These are phyloP conservation scores for Drosophila lini DNA, from an alignment of 1,140 invertebrate species.

Conservation along the genomic window DNA sequence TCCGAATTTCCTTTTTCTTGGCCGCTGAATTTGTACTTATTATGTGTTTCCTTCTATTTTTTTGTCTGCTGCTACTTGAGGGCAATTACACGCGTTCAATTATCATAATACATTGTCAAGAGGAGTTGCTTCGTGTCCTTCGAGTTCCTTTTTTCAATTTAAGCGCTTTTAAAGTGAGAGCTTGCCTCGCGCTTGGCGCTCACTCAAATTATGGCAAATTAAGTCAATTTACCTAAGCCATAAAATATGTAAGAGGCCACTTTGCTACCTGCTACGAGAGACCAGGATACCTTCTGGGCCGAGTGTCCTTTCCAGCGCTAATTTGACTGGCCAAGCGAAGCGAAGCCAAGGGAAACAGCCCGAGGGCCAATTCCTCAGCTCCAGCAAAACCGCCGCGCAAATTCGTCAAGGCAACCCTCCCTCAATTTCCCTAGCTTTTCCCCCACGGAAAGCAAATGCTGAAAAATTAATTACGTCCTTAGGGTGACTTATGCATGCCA, in stretches of 20 bases:
- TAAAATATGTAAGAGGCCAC: constrained; percentile 74
- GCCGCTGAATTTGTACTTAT: constrained; percentile 37
- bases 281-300: constrained; percentile 18
- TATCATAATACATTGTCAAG: constrained; percentile 82
- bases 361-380: constrained; percentile 29
- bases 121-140: constrained; percentile 53
- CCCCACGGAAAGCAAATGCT: constrained; percentile 66
- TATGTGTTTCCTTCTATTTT: constrained; percentile 28
- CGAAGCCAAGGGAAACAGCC: constrained; percentile 41
- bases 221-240: constrained; percentile 79
- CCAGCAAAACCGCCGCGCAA: constrained; percentile 65
- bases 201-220: constrained; percentile 74
- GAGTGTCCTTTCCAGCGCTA: constrained; percentile 65
- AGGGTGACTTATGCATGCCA: constrained; percentile 75
- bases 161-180: constrained; percentile 62
- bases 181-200: constrained; percentile 25
- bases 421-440: neutral
- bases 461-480: constrained; percentile 84
- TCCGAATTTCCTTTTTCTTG: constrained; percentile 23
- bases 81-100: constrained; percentile 84
- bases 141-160: constrained; percentile 70
- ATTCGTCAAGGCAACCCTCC: constrained; percentile 77
- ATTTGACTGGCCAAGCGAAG: constrained; percentile 66
- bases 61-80: constrained; percentile 58
- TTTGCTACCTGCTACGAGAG: constrained; percentile 26